These are phyloP conservation scores for Gambusia holbrooki DNA, from an alignment of 2,113 vertebrate genomes.

Conservation along the genomic window DNA sequence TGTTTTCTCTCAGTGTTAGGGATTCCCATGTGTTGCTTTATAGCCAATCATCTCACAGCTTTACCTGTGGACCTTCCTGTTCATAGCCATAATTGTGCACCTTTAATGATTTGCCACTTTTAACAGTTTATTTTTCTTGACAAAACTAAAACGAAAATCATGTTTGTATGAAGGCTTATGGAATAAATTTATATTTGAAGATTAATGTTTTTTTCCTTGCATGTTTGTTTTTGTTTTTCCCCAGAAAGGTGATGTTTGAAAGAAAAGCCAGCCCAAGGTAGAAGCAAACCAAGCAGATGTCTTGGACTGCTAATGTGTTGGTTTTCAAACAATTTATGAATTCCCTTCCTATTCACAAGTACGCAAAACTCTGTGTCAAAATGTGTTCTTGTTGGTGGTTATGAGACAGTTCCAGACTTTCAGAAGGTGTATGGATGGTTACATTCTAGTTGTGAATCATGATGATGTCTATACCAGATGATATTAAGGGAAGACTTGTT, in stretches of 20 bases:
- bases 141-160: conserved; percentile 31
- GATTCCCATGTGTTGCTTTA: conserved; percentile 40
- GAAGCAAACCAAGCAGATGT: neutral
- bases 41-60: conserved; percentile 51
- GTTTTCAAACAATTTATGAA: neutral
- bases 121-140: conserved; percentile 63
- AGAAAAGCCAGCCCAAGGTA: neutral
- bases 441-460: neutral
- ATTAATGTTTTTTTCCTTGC: conserved; percentile 17
- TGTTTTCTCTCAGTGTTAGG: conserved; percentile 20
- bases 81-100: conserved; percentile 51
- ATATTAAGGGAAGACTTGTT: neutral
- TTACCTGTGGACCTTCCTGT: conserved; percentile 45
- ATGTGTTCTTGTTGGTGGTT: neutral
- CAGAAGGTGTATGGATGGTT: neutral
- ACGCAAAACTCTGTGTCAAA: neutral
- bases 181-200: conserved; percentile 78
- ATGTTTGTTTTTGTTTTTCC: neutral
- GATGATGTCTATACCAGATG: neutral
- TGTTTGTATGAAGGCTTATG: conserved; percentile 71
- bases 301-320: neutral
- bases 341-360: neutral
- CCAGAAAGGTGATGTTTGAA: neutral
- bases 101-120: conserved; percentile 60
- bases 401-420: neutral